Base-by-base conservation (phyloP, 2,113 vertebrate species). In the Scophthalmus maximus region DNA sequence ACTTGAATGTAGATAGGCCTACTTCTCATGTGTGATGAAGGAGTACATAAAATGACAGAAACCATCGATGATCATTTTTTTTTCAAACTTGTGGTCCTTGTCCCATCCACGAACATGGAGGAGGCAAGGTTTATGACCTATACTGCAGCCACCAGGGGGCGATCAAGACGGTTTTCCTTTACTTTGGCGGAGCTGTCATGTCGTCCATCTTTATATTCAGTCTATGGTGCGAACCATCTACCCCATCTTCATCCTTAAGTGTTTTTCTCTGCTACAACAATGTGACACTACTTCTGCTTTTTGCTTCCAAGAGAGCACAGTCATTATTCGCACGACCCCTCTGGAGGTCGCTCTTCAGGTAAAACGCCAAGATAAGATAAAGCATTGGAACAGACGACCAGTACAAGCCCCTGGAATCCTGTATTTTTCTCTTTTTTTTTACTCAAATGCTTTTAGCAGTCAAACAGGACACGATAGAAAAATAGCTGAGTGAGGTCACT, bases 401-500 rank as follows among this genome's bases (percentile, higher is more conserved):
- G 20, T 44, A 1, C 1, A 56, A 32, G 46, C 36, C 25, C 18
- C 32, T 40, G 17, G 29, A 52, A 53, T 52, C 36, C 29, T 50
- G 40, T n/a, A 1, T 20, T 0, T 22, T 40, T 55, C 22, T 42
- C 22, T 25, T 2, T 53, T 50, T 51, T 65, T 55, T 46, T 10
- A 2, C 46, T 60, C 42, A 71, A 63, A 83, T 55, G 42, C 66
- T 65, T 63, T 81, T 12, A 67, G 55, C 30, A 46, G 69, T 64
- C 44, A 30, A 20, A 38, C 42, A 8, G 32, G 46, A 26, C 53
- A 50, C 27, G 11, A 4, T 18, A 40, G 29, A 70, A 22, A n/a
- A 65, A 65, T 58, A 58, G 47, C 68, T 22, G 29, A 50, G 66
- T 38, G 58, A 78, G 79, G 66, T 77, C 72, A 82, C 58, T 66